These are phyloP conservation scores for Rhabditoides inermis DNA, from an alignment of 2,888 invertebrate genomes.

Conservation along the genomic window DNA sequence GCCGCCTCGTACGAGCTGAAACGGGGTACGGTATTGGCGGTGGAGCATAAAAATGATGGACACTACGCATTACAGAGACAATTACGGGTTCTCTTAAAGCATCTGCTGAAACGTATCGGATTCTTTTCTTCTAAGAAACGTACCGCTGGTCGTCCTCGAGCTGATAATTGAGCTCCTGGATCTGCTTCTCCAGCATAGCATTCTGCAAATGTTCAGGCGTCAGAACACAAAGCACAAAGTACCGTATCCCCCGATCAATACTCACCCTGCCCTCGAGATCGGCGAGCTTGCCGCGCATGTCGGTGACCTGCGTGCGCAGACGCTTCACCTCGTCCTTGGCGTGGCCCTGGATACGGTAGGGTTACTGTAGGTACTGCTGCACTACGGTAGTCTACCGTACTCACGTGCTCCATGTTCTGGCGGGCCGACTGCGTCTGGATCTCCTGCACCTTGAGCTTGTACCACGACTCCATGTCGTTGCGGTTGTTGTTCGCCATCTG, in stretches of 20 bases:
- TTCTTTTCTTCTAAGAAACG: neutral
- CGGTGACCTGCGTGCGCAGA: constrained; percentile 54
- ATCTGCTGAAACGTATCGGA: constrained; percentile 19
- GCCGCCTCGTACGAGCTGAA: constrained; percentile 53
- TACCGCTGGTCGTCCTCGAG: constrained; percentile 54
- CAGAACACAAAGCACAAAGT: neutral
- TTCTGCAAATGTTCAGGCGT: constrained; percentile 51
- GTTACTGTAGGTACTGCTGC: constrained; percentile 1
- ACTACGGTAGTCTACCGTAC: constrained; percentile 10
- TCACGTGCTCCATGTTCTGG: constrained; percentile 21
- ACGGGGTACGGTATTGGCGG: neutral
- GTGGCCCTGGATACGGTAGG: too few species aligned
- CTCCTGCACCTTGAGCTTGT: constrained; percentile 59
- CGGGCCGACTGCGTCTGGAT: constrained; percentile 53
- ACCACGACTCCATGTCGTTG: constrained; percentile 57
- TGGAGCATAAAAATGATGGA: neutral
- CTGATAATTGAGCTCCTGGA: constrained; percentile 55
- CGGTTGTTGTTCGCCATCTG: constrained; percentile 54
- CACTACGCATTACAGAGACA: neutral
- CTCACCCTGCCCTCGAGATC: constrained; percentile 57
- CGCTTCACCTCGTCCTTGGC: constrained; percentile 51
- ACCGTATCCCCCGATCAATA: neutral
- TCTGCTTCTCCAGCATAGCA: constrained; percentile 56
- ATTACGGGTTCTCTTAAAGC: neutral
- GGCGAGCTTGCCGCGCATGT: constrained; percentile 55